phyloP scores from a whole-genome alignment of 2,888 invertebrate genomes.

The Aphodius granarius region DNA sequence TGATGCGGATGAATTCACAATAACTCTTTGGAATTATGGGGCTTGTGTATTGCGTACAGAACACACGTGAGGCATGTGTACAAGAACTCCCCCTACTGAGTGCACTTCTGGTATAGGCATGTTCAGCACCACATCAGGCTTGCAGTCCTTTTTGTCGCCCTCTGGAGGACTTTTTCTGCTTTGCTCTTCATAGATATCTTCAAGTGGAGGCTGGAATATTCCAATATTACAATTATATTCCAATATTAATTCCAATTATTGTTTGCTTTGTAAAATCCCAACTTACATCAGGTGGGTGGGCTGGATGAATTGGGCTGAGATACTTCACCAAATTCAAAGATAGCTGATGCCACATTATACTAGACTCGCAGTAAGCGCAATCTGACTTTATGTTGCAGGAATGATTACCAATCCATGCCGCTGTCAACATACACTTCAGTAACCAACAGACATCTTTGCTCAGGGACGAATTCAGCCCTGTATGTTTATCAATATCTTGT shows the following conservation, averaged over 20 bases:
- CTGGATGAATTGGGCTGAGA: slow-evolving; percentile 73
- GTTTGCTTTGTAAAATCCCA: too few species aligned
- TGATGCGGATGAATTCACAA: slow-evolving; percentile 7
- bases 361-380: slow-evolving; percentile 91
- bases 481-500: slow-evolving; percentile 80
- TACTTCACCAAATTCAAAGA: slow-evolving; percentile 79
- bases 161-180: slow-evolving; percentile 72
- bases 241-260: not conserved
- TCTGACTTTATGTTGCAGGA: slow-evolving; percentile 66
- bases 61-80: slow-evolving; percentile 91
- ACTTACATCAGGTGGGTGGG: slow-evolving; percentile 76
- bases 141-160: slow-evolving; percentile 67
- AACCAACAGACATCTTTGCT: slow-evolving; percentile 75
- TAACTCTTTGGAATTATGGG: slow-evolving; percentile 24
- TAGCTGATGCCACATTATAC: slow-evolving; percentile 93
- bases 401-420: slow-evolving; percentile 71
- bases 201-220: slow-evolving; percentile 61
- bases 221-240: not conserved
- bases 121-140: slow-evolving; percentile 64
- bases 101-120: slow-evolving; percentile 72
- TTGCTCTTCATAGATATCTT: slow-evolving; percentile 71
- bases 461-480: slow-evolving; percentile 74
- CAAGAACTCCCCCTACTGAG: slow-evolving; percentile 83
- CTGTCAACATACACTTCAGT: slow-evolving; percentile 74
- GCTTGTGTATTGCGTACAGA: slow-evolving; percentile 54